These are phyloP conservation scores for Petrolisthes cinctipes DNA, from an alignment of 2,888 invertebrate species.

Conservation along the genomic window DNA sequence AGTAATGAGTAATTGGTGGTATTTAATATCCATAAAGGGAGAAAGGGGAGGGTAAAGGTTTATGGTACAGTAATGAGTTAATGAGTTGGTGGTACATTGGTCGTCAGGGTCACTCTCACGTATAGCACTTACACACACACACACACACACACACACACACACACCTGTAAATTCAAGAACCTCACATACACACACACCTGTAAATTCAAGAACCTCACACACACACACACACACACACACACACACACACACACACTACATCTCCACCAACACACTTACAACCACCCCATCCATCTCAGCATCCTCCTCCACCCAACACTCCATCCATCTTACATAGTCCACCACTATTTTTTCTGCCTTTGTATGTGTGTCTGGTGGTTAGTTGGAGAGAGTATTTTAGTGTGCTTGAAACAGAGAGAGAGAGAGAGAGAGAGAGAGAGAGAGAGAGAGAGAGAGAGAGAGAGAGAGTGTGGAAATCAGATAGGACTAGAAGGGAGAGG, in stretches of 20 bases:
- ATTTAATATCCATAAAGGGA: too few species aligned
- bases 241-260: background rate
- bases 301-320: background rate
- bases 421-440: background rate
- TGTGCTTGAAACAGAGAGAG: background rate
- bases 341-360: background rate
- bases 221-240: conserved; percentile 6
- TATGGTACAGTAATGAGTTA: too few species aligned
- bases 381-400: background rate
- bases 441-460: background rate
- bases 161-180: background rate
- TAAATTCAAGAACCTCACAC: background rate
- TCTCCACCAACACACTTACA: background rate
- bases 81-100: too few species aligned
- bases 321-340: background rate
- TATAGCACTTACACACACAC: too few species aligned
- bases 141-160: background rate
- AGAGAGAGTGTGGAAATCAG: background rate
- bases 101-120: too few species aligned
- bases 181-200: background rate
- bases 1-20: too few species aligned
- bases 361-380: conserved; percentile 5
- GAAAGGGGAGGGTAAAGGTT: too few species aligned
- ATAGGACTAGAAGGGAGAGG: background rate
- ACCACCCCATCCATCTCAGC: background rate